A percentile compares a stretch with the other conserved stretches of the same genome.
phyloP scores from a whole-genome alignment of 2,888 invertebrate genomes.

The Labia minor region DNA sequence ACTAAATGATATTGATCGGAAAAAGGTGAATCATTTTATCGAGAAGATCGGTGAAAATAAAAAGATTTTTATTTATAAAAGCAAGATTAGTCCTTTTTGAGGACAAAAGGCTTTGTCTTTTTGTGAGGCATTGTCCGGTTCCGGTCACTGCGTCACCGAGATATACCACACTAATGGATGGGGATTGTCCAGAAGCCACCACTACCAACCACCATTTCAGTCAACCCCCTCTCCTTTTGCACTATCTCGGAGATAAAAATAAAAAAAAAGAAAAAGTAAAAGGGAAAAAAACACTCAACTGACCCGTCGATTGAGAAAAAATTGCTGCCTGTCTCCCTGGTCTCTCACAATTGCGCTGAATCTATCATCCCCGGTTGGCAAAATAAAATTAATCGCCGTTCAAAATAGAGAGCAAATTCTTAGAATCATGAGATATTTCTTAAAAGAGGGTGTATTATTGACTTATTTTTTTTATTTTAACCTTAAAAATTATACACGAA shows the following conservation, averaged over 20 bases:
- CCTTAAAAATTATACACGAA: too few relatives aligned
- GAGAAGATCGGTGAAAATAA: neutral
- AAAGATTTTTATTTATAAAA: neutral
- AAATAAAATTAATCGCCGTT: neutral
- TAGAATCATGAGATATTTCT: too few relatives aligned
- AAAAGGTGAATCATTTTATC: neutral
- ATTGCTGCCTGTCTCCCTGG: neutral
- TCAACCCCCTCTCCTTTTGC: neutral
- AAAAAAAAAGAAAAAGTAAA: neutral
- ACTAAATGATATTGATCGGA: neutral
- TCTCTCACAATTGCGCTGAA: neutral
- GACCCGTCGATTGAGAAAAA: neutral
- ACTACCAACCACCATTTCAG: too few relatives aligned
- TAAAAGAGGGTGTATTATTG: too few relatives aligned
- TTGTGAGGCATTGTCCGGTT: conserved; percentile 7
- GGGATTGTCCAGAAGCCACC: neutral
- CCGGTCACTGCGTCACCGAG: conserved; percentile 13
- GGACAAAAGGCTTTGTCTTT: conserved; percentile 7
- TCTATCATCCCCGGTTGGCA: neutral
- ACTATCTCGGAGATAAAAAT: too few relatives aligned
- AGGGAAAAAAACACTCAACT: neutral
- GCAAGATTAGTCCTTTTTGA: conserved; percentile 3
- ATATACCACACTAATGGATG: neutral
- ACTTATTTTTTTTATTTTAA: too few relatives aligned
- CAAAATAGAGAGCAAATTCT: too few relatives aligned